Evolutionary conservation across 1,140 invertebrate genomes (phyloP).

Genomic region (Chlorops oryzae): DNA sequence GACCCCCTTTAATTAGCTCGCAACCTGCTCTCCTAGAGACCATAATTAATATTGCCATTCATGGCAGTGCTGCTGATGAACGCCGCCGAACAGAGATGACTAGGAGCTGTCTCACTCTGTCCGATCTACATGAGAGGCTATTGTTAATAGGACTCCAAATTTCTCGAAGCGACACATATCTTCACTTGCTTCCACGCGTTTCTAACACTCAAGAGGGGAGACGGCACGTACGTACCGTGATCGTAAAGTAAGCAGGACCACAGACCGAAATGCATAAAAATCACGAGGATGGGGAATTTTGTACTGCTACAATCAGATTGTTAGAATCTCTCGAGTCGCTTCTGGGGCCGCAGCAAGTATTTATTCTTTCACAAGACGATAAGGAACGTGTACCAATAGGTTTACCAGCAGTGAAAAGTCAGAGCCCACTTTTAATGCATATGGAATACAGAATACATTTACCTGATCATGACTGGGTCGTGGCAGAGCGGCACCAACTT

Average conservation of each 20-base stretch:
- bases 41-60: slow-evolving; percentile 20
- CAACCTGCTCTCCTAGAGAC: slow-evolving; percentile 12
- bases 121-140: slow-evolving; percentile 17
- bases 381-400: slow-evolving; percentile 27
- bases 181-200: slow-evolving; percentile 27
- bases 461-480: slow-evolving; percentile 44
- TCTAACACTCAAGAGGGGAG: slow-evolving; percentile 21
- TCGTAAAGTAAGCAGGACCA: slow-evolving; percentile 22
- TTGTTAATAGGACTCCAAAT: slow-evolving; percentile 10
- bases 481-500: slow-evolving; percentile 42
- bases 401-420: slow-evolving; percentile 20
- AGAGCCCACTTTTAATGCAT: slow-evolving; percentile 39
- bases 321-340: slow-evolving; percentile 21
- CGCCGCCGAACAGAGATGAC: slow-evolving; percentile 19
- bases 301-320: slow-evolving; percentile 12
- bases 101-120: slow-evolving; percentile 18
- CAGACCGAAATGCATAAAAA: slow-evolving; percentile 22
- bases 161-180: slow-evolving; percentile 15
- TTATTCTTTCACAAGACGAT: slow-evolving; percentile 28
- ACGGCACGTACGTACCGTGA: slow-evolving; percentile 23
- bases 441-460: slow-evolving; percentile 39
- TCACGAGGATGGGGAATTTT: slow-evolving; percentile 22
- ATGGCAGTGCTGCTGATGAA: slow-evolving; percentile 19
- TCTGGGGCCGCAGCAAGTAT: slow-evolving; percentile 23
- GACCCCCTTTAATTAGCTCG: slow-evolving; percentile 2